phyloP scores from a whole-genome alignment of 2,113 vertebrate species.

The Scalopus aquaticus region DNA sequence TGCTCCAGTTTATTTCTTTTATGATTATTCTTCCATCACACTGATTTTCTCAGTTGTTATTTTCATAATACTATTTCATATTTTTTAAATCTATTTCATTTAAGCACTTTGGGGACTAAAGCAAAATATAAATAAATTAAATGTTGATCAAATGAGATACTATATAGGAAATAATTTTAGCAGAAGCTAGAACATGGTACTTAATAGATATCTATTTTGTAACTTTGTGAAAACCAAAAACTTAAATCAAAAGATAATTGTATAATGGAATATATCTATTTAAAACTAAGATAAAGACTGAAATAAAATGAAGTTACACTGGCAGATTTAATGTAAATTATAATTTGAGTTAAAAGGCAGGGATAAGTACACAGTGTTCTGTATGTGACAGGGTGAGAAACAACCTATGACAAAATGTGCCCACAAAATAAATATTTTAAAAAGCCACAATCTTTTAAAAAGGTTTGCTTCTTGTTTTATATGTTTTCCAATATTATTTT shows the following conservation, averaged over 20 bases:
- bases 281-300: background rate
- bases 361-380: background rate
- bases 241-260: background rate
- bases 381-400: background rate
- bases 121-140: background rate
- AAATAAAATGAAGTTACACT: background rate
- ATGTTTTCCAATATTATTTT: background rate
- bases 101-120: background rate
- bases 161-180: conserved; percentile 2
- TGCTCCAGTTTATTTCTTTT: background rate
- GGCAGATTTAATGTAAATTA: background rate
- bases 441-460: background rate
- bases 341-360: background rate
- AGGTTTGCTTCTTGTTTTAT: background rate
- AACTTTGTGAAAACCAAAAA: background rate
- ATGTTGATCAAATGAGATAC: background rate
- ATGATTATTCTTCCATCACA: background rate
- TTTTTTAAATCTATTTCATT: background rate
- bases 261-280: background rate
- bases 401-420: background rate
- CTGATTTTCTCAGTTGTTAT: background rate
- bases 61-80: background rate
- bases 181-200: background rate
- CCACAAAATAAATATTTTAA: background rate
- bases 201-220: background rate